These are phyloP conservation scores for Stegodyphus dumicola DNA, from an alignment of 1,140 invertebrate genomes.

Conservation along the genomic window DNA sequence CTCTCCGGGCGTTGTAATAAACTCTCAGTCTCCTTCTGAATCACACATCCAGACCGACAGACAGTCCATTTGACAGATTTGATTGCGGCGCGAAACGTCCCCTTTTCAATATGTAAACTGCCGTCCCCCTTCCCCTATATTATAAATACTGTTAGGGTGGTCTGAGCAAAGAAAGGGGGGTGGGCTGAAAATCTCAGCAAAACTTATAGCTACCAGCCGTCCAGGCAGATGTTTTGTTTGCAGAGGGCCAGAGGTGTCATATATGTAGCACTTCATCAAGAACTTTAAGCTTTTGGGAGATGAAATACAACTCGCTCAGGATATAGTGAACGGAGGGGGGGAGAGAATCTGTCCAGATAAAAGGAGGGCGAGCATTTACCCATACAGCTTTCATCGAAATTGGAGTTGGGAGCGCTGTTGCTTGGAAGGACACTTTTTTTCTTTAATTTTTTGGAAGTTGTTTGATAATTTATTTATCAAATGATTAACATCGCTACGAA, in stretches of 20 bases:
- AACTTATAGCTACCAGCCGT: conserved; percentile 26
- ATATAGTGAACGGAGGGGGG: not conserved
- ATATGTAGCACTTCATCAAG: conserved; percentile 8
- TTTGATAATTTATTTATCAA: no score
- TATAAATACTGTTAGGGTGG: not conserved
- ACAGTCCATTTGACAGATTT: conserved; percentile 31
- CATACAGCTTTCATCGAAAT: conserved; percentile 24
- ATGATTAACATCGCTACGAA: no score
- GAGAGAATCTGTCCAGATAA: not conserved
- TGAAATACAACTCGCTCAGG: conserved; percentile 11
- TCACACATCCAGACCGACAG: not conserved
- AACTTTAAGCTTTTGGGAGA: conserved; percentile 35
- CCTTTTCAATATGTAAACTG: conserved; percentile 41
- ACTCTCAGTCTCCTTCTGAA: conserved; percentile 4
- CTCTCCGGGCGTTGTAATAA: conserved; percentile 5
- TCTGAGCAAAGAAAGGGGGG: not conserved
- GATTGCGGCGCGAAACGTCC: conserved; percentile 13
- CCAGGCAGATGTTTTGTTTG: conserved; percentile 50
- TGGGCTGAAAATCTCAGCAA: not conserved
- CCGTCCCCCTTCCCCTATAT: not conserved
- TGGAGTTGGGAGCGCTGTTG: not conserved
- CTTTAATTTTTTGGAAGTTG: no score
- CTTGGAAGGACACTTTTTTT: no score
- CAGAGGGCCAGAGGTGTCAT: conserved; percentile 29
- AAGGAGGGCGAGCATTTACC: not conserved